Evolutionary conservation across 2,113 vertebrate genomes (phyloP), one percentile per base, ranked within the genome.

Genomic region (Antennarius striatus): DNA sequence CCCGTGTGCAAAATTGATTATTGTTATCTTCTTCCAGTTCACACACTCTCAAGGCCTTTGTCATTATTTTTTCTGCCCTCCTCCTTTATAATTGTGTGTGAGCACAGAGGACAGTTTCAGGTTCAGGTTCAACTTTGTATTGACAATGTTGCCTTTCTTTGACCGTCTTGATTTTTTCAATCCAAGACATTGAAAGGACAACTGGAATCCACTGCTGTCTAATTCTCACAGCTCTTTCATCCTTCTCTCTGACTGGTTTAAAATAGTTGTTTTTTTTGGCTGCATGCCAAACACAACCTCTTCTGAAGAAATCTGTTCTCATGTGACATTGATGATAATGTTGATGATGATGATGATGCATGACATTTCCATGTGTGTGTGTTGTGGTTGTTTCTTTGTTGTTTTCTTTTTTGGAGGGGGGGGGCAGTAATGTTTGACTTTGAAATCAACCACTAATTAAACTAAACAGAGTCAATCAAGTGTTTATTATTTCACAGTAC

Each of bases 171-270:
- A 22, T 22, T 22, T 22, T 22, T 22, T 2, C 22, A 22, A 22
- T 10, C 39, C 39, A 40, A 2, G 6, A 40, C 10, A 10, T 40
- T 40, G 5, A 40, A 7, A 10, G 39, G 39, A 40, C 39, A 10
- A 82, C 77, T 73, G 60, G 76, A 74, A 68, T 56, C 71, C 73
- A 74, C 76, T 77, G 83, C 89, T 89, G 82, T 66, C 82, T 75
- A 79, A 47, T n/a, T 47, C 76, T 53, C 59, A 0, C 8, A 56
- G 72, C 66, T 22, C 22, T 22, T 22, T 22, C 22, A 22, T 22
- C 22, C 22, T 22, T 22, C 22, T 22, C 22, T 22, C 1, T 22
- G 22, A 22, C 2, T 22, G 22, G 22, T 22, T 22, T 22, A 22
- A 22, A 22, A 22, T 2, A 22, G 22, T 22, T 22, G 1, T 22